Evolutionary conservation across 2,113 vertebrate genomes (phyloP).

Genomic region (Podarcis raffonei): DNA sequence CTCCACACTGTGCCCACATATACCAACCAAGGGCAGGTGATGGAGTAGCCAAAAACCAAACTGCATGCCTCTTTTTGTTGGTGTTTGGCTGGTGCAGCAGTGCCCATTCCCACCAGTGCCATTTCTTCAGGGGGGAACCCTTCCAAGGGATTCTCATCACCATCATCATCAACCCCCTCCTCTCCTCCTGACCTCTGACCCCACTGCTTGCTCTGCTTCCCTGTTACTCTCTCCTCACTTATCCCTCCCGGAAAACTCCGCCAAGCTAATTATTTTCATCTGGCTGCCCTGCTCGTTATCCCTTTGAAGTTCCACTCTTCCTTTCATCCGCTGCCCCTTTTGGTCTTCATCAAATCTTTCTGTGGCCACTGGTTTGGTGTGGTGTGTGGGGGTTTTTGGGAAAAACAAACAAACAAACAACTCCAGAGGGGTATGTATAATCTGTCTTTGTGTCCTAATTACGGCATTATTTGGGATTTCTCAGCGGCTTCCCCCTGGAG

Average conservation of each 20-base stretch:
- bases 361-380: neutral
- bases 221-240: neutral
- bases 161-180: neutral
- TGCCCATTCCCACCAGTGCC: neutral
- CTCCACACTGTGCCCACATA: neutral
- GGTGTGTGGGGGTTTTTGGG: neutral
- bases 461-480: neutral
- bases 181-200: neutral
- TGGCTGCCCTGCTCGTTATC: conserved; percentile 3
- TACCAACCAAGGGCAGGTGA: neutral
- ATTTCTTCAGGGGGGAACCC: neutral
- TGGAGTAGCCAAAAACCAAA: neutral
- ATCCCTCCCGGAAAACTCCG: neutral
- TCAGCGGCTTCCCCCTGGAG: neutral
- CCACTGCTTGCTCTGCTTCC: neutral
- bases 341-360: conserved; percentile 19
- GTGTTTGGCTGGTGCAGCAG: no score
- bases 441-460: conserved; percentile 9
- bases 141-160: neutral
- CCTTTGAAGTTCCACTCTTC: rapidly evolving
- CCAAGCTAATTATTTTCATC: neutral
- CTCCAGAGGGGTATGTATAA: neutral
- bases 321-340: conserved; percentile 4
- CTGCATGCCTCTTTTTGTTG: neutral
- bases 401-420: neutral